A percentile compares a stretch with the other conserved stretches of the same genome.
phyloP scores from a whole-genome alignment of 1,140 invertebrate genomes.

The Planococcus citri region DNA sequence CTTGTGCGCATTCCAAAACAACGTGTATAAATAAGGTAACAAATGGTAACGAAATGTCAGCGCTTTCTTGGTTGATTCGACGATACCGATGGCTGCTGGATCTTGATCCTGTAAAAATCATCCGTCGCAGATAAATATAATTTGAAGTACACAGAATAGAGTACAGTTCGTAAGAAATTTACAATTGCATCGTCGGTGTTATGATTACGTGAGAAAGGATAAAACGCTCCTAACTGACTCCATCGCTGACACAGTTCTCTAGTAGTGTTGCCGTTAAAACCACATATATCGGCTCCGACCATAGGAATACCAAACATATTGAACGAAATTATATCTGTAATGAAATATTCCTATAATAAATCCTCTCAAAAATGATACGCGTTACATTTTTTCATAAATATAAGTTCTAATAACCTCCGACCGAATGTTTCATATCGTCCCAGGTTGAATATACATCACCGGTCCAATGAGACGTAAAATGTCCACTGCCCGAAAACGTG shows the following conservation, averaged over 20 bases:
- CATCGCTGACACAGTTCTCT: constrained; percentile 58
- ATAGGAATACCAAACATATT: constrained; percentile 73
- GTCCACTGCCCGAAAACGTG: constrained; percentile 65
- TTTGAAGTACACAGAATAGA: background rate
- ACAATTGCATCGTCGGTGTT: constrained; percentile 60
- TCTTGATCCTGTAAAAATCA: constrained; percentile 51
- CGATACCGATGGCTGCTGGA: constrained; percentile 59
- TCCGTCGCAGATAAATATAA: too few relatives aligned
- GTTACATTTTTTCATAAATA: too few relatives aligned
- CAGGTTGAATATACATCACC: constrained; percentile 65
- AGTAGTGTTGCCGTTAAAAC: constrained; percentile 67
- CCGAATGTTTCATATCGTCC: constrained; percentile 48
- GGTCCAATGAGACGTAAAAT: constrained; percentile 81
- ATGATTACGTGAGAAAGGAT: constrained; percentile 77
- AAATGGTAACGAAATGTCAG: constrained; percentile 55
- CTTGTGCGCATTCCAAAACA: constrained; percentile 59
- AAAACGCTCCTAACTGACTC: constrained; percentile 75
- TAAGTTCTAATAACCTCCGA: constrained; percentile 33
- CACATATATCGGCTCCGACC: constrained; percentile 84
- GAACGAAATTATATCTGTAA: constrained; percentile 57
- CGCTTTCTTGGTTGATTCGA: constrained; percentile 47
- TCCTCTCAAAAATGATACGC: background rate
- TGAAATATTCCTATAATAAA: constrained; percentile 28
- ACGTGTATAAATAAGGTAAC: constrained; percentile 69
- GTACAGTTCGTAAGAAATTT: constrained; percentile 28